phyloP scores from a whole-genome alignment of 2,113 vertebrate species.

The Illadopsis cleaveri region DNA sequence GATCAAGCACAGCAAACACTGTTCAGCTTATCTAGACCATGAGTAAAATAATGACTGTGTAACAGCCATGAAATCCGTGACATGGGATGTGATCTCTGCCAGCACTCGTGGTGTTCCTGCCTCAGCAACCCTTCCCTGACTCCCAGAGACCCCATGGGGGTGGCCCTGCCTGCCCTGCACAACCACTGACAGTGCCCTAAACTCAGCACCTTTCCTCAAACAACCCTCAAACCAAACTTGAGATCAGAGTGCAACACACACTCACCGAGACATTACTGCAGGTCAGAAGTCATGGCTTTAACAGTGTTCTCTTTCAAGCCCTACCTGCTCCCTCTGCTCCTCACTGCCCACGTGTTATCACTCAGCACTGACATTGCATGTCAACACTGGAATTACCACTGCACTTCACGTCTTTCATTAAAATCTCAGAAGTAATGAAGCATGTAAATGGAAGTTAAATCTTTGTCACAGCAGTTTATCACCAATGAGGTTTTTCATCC shows the following conservation, averaged over 20 bases:
- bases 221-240: neutral
- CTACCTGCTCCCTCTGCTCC: neutral
- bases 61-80: neutral
- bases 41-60: neutral
- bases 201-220: neutral
- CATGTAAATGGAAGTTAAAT: slow-evolving; percentile 33
- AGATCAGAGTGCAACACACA: neutral
- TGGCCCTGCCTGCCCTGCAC: neutral
- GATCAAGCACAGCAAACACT: neutral
- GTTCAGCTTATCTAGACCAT: neutral
- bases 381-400: neutral
- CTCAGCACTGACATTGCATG: neutral
- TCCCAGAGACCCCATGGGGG: neutral
- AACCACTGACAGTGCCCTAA: neutral
- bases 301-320: neutral
- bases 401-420: neutral
- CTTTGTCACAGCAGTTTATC: slow-evolving; percentile 38
- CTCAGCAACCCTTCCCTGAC: neutral
- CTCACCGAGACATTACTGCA: neutral
- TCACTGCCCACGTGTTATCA: neutral
- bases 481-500: neutral
- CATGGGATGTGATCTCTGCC: too few species aligned
- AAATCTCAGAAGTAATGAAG: slow-evolving; percentile 14
- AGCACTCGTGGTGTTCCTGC: too few species aligned
- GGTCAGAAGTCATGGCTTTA: neutral